Percentiles rank a stretch among this genome's conserved stretches.
phyloP scores from a whole-genome alignment of 2,113 vertebrate species.

The Oncorhynchus kisutch region DNA sequence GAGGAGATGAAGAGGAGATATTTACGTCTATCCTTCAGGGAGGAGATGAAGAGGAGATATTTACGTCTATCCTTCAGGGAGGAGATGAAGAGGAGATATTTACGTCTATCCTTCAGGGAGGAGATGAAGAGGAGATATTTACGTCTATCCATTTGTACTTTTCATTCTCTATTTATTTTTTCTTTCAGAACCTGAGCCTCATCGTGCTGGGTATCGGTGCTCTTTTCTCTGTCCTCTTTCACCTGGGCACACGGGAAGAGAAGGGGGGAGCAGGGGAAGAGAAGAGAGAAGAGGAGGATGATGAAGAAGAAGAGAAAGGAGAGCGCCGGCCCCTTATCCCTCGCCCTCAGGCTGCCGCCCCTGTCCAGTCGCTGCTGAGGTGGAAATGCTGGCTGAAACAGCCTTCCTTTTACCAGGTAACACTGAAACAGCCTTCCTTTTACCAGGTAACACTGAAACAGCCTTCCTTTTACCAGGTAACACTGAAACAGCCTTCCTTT shows the following conservation, averaged over 20 bases:
- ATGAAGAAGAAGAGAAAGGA: conserved; percentile 11
- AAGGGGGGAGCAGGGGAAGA: accelerated
- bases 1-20: no score
- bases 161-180: not conserved
- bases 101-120: no score
- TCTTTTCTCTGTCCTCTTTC: conserved; percentile 84
- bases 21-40: no score
- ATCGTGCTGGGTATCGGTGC: conserved; percentile 81
- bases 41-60: no score
- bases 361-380: conserved; percentile 48
- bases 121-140: no score
- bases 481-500: no score
- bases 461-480: not conserved
- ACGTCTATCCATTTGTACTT: no score
- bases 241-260: conserved; percentile 84
- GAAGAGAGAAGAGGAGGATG: conserved; percentile 31
- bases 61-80: no score
- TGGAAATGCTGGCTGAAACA: conserved; percentile 92
- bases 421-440: conserved; percentile 67
- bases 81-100: no score
- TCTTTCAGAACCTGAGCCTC: conserved; percentile 80
- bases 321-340: conserved; percentile 70
- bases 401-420: conserved; percentile 91
- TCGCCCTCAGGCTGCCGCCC: not conserved
- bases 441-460: conserved; percentile 79